These are phyloP conservation scores for Pecten maximus DNA, from an alignment of 2,888 invertebrate genomes.

Conservation along the genomic window DNA sequence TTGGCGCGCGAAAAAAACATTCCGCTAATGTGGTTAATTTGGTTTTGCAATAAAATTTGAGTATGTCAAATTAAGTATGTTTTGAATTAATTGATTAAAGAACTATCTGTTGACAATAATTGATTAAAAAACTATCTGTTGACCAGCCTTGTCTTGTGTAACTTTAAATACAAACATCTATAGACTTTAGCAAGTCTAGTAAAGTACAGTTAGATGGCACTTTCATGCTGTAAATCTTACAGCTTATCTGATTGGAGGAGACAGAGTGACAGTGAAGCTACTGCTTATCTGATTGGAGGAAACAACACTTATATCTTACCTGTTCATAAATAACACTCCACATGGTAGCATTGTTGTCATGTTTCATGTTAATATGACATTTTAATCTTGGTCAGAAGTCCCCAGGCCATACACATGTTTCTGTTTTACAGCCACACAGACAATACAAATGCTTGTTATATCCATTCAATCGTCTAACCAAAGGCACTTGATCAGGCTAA, in stretches of 20 bases:
- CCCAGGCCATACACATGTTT: neutral
- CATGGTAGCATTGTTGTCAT: neutral
- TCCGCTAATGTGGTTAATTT: no score
- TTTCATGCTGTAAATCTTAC: neutral
- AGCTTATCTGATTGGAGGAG: constrained; percentile 24
- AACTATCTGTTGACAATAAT: no score
- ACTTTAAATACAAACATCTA: neutral
- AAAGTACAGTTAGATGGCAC: neutral
- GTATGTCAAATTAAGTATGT: no score
- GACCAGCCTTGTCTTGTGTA: no score
- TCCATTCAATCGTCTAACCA: neutral
- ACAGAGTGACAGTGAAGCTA: neutral
- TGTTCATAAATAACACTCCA: neutral
- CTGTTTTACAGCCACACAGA: neutral
- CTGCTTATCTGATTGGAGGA: neutral
- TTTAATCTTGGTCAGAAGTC: neutral
- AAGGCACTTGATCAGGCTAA: neutral
- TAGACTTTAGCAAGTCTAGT: neutral
- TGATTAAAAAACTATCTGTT: no score
- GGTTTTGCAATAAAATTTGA: no score
- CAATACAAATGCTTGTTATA: neutral
- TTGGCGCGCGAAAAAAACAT: no score
- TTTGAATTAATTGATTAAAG: no score
- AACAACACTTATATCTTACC: neutral
- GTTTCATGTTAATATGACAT: constrained; percentile 1